Conservation (phyloP, 2,888 invertebrate species). For the Alcis repandata region DNA sequence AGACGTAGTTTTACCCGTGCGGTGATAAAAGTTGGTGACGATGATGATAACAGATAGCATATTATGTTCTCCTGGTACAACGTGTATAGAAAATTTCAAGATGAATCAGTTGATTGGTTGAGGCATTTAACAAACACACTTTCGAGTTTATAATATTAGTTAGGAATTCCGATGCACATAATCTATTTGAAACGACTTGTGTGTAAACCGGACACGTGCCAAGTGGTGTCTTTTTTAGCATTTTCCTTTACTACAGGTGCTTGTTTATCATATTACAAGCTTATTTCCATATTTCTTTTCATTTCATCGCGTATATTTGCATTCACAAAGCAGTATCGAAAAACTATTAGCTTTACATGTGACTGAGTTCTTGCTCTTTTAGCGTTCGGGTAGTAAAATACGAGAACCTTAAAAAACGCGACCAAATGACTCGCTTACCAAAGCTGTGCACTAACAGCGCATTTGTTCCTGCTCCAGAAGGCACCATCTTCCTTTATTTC, state of each 20-base stretch:
- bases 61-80: too few species aligned
- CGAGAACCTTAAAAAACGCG: background rate
- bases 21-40: too few species aligned
- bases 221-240: background rate
- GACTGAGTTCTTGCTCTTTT: background rate
- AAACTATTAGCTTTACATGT: background rate
- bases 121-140: too few species aligned
- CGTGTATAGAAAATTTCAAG: too few species aligned
- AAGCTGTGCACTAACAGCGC: slow-evolving; percentile 22
- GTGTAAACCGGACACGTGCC: background rate
- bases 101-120: too few species aligned
- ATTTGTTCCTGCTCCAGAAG: slow-evolving; percentile 21
- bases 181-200: background rate
- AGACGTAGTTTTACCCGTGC: too few species aligned
- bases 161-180: too few species aligned
- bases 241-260: background rate
- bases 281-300: background rate
- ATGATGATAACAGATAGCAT: too few species aligned
- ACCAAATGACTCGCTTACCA: slow-evolving; percentile 16
- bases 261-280: background rate
- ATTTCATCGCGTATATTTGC: slow-evolving; percentile 5
- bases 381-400: slow-evolving; percentile 1
- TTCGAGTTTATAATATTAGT: too few species aligned
- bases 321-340: background rate
- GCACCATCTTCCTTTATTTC: slow-evolving; percentile 35